Evolutionary conservation across 2,888 invertebrate genomes (phyloP).

Genomic region (Sylvicola cinctus): DNA sequence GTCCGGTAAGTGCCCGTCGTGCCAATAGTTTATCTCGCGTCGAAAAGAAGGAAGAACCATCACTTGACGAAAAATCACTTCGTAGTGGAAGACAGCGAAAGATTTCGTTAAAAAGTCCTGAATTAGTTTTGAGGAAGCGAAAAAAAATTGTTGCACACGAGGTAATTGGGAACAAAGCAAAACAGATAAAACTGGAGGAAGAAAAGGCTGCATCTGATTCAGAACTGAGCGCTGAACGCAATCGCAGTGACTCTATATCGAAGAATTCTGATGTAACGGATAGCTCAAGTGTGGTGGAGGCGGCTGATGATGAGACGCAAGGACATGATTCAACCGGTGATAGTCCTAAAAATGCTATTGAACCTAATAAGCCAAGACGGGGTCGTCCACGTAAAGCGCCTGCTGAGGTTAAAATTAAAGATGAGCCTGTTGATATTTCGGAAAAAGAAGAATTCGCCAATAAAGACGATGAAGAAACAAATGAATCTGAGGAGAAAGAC

Average conservation of each 20-base stretch:
- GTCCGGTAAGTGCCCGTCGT: too few species aligned
- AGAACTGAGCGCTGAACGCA: conserved; percentile 2
- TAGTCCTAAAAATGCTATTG: conserved; percentile 4
- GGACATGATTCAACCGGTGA: conserved; percentile 4
- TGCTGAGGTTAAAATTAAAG: conserved; percentile 22
- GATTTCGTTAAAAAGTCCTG: not conserved
- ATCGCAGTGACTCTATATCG: conserved; percentile 19
- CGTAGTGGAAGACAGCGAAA: too few species aligned
- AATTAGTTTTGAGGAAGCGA: conserved; percentile 2
- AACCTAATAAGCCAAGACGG: conserved; percentile 5
- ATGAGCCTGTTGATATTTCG: too few species aligned
- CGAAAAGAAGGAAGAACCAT: too few species aligned
- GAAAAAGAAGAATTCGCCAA: conserved; percentile 6
- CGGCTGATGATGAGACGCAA: conserved; percentile 16
- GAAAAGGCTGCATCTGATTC: conserved; percentile 4
- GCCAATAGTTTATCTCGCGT: too few species aligned
- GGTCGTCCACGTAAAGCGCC: conserved; percentile 23
- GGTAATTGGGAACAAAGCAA: not conserved
- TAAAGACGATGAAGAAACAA: conserved; percentile 9
- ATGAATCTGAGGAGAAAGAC: not conserved
- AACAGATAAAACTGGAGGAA: not conserved
- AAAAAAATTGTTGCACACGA: not conserved
- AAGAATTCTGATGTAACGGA: conserved; percentile 40
- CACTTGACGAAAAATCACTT: too few species aligned
- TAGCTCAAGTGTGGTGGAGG: conserved; percentile 31